Evolutionary conservation across 2,113 vertebrate genomes (phyloP).

Genomic region (Steatornis caripensis): DNA sequence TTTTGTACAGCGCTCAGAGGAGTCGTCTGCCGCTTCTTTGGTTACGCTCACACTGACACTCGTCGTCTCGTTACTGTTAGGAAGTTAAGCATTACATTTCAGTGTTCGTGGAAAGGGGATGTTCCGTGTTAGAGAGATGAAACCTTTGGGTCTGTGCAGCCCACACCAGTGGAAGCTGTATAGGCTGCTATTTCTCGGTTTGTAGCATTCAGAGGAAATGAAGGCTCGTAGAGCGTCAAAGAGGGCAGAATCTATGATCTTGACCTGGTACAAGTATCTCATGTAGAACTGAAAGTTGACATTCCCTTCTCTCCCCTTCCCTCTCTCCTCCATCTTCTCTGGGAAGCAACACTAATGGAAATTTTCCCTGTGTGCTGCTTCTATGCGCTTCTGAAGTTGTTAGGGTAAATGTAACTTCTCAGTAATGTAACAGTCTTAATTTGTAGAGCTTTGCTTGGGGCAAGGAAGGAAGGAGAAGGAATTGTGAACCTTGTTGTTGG

Average conservation of each 20-base stretch:
- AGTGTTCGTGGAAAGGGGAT: neutral
- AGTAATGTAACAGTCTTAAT: neutral
- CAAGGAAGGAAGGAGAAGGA: neutral
- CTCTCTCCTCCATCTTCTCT: neutral
- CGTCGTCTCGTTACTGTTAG: accelerated
- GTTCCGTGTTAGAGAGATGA: neutral
- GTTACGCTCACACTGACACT: accelerated
- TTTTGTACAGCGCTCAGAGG: neutral
- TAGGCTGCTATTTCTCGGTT: neutral
- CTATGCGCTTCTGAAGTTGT: neutral
- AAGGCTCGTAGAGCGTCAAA: accelerated
- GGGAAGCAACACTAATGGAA: neutral
- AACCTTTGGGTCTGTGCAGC: neutral
- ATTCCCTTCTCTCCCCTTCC: neutral
- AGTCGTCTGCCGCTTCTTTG: neutral
- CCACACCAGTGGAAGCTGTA: neutral
- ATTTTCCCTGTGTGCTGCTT: neutral
- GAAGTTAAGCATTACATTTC: neutral
- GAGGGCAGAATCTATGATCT: neutral
- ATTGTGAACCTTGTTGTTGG: neutral
- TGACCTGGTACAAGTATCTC: neutral
- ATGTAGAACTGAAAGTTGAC: neutral
- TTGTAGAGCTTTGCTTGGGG: neutral
- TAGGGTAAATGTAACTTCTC: neutral
- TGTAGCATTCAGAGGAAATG: accelerated